Conservation (phyloP, 2,113 vertebrate species). For the Apeltes quadracus region DNA sequence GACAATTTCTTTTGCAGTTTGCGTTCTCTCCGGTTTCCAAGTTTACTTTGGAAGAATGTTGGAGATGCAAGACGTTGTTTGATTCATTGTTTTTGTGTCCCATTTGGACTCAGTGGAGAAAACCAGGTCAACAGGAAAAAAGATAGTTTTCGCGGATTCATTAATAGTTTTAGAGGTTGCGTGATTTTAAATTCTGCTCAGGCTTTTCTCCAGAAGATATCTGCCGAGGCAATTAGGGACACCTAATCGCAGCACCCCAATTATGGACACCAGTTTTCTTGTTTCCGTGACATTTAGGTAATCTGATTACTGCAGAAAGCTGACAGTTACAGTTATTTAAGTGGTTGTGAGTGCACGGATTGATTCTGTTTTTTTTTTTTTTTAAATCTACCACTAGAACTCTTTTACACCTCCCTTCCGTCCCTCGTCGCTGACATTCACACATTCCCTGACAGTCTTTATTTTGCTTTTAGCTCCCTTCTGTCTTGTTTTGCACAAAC, state of each 20-base stretch:
- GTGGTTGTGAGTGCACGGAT: slow-evolving; percentile 36
- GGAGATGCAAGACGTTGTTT: background rate
- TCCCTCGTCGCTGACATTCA: slow-evolving; percentile 28
- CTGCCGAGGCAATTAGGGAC: background rate
- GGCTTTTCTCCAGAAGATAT: background rate
- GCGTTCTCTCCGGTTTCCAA: background rate
- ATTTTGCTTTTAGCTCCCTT: slow-evolving; percentile 24
- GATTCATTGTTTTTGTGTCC: background rate
- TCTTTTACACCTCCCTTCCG: slow-evolving; percentile 15
- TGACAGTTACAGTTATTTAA: slow-evolving; percentile 42
- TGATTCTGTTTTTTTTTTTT: slow-evolving; percentile 31
- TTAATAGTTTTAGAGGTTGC: background rate
- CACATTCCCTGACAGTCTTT: slow-evolving; percentile 14
- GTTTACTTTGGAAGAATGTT: background rate
- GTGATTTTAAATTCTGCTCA: background rate
- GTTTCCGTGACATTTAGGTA: slow-evolving; percentile 7
- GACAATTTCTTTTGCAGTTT: background rate
- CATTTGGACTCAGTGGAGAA: background rate
- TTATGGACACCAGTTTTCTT: slow-evolving; percentile 33
- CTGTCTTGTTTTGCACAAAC: slow-evolving; percentile 35
- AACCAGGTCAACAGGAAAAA: background rate
- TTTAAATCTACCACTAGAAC: background rate
- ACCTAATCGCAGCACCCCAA: slow-evolving; percentile 5
- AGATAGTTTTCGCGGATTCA: too few relatives aligned
- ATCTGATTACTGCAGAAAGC: slow-evolving; percentile 48